Percentiles rank a stretch among this genome's conserved stretches.
phyloP scores from a whole-genome alignment of 2,888 invertebrate species.

The Rhyacophila evoluta region DNA sequence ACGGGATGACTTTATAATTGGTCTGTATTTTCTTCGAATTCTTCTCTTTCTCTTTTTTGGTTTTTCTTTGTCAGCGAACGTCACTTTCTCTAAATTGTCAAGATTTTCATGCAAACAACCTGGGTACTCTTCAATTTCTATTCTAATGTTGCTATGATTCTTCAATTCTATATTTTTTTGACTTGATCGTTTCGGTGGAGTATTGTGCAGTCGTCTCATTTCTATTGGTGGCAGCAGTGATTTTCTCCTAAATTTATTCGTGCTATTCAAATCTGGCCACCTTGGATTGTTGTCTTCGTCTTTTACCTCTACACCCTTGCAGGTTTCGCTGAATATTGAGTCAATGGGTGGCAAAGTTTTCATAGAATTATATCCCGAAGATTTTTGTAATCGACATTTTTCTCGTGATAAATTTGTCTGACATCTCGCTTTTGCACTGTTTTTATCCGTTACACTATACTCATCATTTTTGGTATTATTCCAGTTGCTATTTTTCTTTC shows the following conservation, averaged over 20 bases:
- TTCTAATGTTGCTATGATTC: slow-evolving; percentile 49
- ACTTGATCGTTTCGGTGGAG: slow-evolving; percentile 57
- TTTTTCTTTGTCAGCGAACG: not conserved
- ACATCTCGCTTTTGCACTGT: not conserved
- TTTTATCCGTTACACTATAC: not conserved
- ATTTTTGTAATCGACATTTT: not conserved
- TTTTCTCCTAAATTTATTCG: slow-evolving; percentile 46
- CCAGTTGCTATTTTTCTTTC: not conserved
- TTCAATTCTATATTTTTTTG: not conserved
- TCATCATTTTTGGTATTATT: not conserved
- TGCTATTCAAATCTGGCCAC: slow-evolving; percentile 38
- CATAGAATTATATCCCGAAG: not conserved
- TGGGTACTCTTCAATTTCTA: slow-evolving; percentile 25
- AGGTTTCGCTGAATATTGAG: not conserved
- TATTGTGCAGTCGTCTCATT: slow-evolving; percentile 58
- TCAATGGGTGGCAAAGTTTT: not conserved
- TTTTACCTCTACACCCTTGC: not conserved
- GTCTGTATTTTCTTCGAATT: not conserved
- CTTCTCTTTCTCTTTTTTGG: slow-evolving; percentile 50
- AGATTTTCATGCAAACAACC: not conserved
- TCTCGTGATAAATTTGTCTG: not conserved
- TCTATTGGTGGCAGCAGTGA: slow-evolving; percentile 62
- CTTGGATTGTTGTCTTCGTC: not conserved
- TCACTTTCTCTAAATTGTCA: not conserved
- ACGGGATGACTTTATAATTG: slow-evolving; percentile 49